These are phyloP conservation scores for Setophaga coronata DNA, from an alignment of 2,113 vertebrate species.

Conservation along the genomic window DNA sequence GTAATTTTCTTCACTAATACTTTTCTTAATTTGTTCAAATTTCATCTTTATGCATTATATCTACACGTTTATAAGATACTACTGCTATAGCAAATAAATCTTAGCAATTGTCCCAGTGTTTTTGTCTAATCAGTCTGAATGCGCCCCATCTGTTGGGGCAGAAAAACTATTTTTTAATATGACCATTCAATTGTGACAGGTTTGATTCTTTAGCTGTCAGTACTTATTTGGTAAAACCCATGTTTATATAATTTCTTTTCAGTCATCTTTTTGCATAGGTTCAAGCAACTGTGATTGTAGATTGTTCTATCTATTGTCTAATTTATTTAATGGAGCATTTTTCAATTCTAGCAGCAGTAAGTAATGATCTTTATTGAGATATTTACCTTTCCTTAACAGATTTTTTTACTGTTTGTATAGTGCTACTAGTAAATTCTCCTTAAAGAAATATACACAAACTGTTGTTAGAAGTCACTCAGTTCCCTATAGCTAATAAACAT, in stretches of 20 bases:
- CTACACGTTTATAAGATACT: not conserved
- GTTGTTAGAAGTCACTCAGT: not conserved
- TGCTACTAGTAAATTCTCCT: not conserved
- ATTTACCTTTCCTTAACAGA: not conserved
- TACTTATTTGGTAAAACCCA: not conserved
- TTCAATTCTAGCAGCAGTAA: not conserved
- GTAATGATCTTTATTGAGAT: not conserved
- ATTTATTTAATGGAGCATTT: not conserved
- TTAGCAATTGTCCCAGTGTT: not conserved
- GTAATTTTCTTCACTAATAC: not conserved
- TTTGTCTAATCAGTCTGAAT: not conserved
- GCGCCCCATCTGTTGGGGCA: not conserved
- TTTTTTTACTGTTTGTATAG: not conserved
- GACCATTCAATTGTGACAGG: not conserved
- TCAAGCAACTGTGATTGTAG: not conserved
- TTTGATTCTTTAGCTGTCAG: not conserved
- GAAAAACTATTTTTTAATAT: not conserved
- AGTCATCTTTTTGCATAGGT: not conserved
- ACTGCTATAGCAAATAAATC: not conserved
- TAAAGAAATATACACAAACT: not conserved
- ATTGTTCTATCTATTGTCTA: not conserved
- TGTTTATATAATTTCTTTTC: not conserved
- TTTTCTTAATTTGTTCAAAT: not conserved
- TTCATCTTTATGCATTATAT: not conserved
- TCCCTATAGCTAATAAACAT: not conserved